phyloP scores from a whole-genome alignment of 2,888 invertebrate genomes.

The Neoaliturus tenellus region DNA sequence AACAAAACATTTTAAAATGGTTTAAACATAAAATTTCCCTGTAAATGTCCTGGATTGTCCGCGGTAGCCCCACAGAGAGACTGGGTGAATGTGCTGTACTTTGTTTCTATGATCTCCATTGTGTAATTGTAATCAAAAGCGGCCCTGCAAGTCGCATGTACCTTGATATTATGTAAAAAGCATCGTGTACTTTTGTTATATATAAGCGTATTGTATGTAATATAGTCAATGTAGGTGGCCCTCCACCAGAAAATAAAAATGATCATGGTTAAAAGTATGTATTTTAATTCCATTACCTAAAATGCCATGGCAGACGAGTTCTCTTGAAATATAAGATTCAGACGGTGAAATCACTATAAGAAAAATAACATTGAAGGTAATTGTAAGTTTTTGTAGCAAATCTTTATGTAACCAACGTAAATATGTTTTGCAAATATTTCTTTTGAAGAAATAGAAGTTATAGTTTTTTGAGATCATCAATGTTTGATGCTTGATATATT shows the following conservation, averaged over 20 bases:
- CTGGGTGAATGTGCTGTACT: conserved; percentile 29
- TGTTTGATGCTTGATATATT: no score
- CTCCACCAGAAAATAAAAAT: conserved; percentile 27
- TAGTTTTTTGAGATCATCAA: no score
- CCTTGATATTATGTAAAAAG: conserved; percentile 48
- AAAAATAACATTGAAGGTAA: no score
- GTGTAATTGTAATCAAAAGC: conserved; percentile 47
- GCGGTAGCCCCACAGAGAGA: neutral
- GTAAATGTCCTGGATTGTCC: no score
- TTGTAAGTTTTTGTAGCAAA: no score
- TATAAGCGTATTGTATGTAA: conserved; percentile 51
- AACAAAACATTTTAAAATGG: no score
- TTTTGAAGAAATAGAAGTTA: no score
- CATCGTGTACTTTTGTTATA: conserved; percentile 50
- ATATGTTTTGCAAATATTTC: no score
- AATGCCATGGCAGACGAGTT: neutral
- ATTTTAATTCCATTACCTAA: neutral
- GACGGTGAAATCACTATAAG: no score
- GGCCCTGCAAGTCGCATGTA: conserved; percentile 3
- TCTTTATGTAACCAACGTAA: no score
- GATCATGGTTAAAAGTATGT: conserved; percentile 13
- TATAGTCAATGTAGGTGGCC: conserved; percentile 41
- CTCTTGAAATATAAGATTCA: no score
- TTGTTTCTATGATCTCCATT: conserved; percentile 41
- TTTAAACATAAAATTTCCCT: neutral